phyloP scores from a whole-genome alignment of 2,113 vertebrate genomes.

The Pseudorasbora parva region DNA sequence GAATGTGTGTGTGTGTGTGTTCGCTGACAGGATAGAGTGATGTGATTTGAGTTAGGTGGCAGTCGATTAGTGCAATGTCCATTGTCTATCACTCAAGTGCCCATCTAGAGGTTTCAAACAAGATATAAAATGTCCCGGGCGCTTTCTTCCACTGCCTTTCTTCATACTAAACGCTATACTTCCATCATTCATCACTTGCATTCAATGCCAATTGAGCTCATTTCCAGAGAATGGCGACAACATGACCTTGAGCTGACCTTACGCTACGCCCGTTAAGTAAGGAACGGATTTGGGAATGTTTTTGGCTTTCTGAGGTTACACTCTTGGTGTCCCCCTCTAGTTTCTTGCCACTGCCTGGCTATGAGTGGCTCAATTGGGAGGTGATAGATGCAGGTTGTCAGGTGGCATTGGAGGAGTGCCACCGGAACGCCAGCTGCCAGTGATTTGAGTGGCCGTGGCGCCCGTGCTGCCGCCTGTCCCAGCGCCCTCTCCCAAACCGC shows the following conservation, averaged over 20 bases:
- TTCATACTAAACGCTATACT: slow-evolving; percentile 24
- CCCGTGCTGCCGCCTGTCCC: slow-evolving; percentile 17
- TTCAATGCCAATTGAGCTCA: slow-evolving; percentile 40
- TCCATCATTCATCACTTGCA: slow-evolving; percentile 52
- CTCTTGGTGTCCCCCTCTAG: slow-evolving; percentile 51
- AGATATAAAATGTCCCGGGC: slow-evolving; percentile 41
- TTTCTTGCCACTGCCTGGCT: slow-evolving; percentile 57
- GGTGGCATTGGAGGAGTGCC: slow-evolving; percentile 80
- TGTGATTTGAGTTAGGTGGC: slow-evolving; percentile 51
- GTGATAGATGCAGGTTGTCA: slow-evolving; percentile 85
- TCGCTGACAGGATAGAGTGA: slow-evolving; percentile 25
- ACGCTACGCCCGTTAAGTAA: not conserved
- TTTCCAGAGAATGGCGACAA: slow-evolving; percentile 19
- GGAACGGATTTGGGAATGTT: not conserved
- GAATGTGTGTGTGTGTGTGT: slow-evolving; percentile 47
- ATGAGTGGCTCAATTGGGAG: slow-evolving; percentile 82
- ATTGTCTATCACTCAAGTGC: slow-evolving; percentile 49
- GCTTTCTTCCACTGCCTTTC: slow-evolving; percentile 30
- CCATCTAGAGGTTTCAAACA: slow-evolving; percentile 39
- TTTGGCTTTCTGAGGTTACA: not conserved
- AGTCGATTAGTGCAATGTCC: slow-evolving; percentile 55
- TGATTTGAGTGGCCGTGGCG: slow-evolving; percentile 57
- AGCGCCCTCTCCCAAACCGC: slow-evolving; percentile 24
- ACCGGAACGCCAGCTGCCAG: slow-evolving; percentile 79
- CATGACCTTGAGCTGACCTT: slow-evolving; percentile 41